Base-by-base conservation (phyloP, 2,888 invertebrate species). In the Habrosyne pyritoides region DNA sequence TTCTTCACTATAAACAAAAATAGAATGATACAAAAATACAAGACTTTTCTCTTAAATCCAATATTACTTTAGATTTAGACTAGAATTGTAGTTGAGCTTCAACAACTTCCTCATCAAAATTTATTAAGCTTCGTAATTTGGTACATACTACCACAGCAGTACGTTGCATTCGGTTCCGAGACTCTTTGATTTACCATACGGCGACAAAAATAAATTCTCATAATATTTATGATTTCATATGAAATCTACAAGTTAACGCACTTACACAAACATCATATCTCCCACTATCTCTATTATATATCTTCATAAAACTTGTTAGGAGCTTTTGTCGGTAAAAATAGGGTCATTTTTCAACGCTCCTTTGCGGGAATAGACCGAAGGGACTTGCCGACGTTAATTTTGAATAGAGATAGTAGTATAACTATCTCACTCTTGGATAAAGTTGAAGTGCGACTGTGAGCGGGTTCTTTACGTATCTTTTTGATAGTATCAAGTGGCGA, bases 361-460 rank as follows among this genome's bases (percentile, higher is more conserved):
- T 78, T 77, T 71, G 74, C 69, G 69, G 71, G 71, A 72, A 71
- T 75, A 71, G 75, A 75, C 71, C 68, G 57, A 68, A 71, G 75
- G 73, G 74, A 74, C 71, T 79, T 71, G 67, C 70, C 64, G 73
- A 77, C 82, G 83, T 84, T 86, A 84, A 87, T 86, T 86, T 85
- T 80, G 81, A 84, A 84, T 75, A 77, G 78, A 79, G 82, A 85
- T 75, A 74, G 80, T 73, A 66, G 59, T 75, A 80, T 64, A 65
- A 47, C 69, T 60, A 71, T 55, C 61, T 61, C 28, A 18, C 42
- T 42, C 42, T 6, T 42, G 50, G 50, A 30, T 50, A 50, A 30
- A 30, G 28, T 28, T 50, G 28, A 8, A 21, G 28, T 22, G 28
- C 28, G 5, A 10, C 18, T 28, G 10, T 22, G 26, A 28, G 50